These are phyloP conservation scores for Macrophya annulata DNA, from an alignment of 2,888 invertebrate genomes.

Conservation along the genomic window DNA sequence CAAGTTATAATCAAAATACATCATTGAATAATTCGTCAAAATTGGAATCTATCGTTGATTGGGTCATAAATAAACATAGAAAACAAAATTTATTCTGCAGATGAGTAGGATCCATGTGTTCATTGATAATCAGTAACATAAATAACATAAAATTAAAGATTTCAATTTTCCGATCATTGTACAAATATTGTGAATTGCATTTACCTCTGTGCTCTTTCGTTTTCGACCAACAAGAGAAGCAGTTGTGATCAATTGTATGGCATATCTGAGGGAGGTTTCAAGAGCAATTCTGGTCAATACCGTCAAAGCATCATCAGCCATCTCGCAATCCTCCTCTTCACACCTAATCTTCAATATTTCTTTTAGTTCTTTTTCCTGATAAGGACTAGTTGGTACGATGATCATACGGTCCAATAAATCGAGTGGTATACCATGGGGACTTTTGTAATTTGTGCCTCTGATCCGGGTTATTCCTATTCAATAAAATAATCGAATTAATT, in stretches of 20 bases:
- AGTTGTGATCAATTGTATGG: slow-evolving; percentile 98
- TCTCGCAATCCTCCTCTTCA: slow-evolving; percentile 98
- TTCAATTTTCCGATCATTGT: neutral
- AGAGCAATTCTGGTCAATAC: slow-evolving; percentile 96
- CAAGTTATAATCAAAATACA: neutral
- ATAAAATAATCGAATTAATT: neutral
- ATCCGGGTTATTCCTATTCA: slow-evolving; percentile 91
- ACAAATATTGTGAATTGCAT: slow-evolving; percentile 52
- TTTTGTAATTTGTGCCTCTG: slow-evolving; percentile 95
- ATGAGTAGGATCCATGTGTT: neutral
- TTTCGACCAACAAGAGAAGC: slow-evolving; percentile 96
- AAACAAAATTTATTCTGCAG: neutral
- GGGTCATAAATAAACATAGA: neutral
- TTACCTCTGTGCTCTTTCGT: slow-evolving; percentile 92
- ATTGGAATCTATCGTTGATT: neutral
- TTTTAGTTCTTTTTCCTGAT: slow-evolving; percentile 92
- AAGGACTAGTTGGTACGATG: slow-evolving; percentile 95
- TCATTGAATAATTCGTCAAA: neutral
- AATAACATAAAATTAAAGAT: neutral
- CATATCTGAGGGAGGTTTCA: slow-evolving; percentile 97
- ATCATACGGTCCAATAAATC: slow-evolving; percentile 97
- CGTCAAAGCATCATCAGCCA: slow-evolving; percentile 94
- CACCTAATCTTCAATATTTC: slow-evolving; percentile 97
- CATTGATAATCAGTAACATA: neutral
- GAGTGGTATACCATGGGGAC: slow-evolving; percentile 98